These are phyloP conservation scores for Drosophila equinoxialis DNA, from an alignment of 1,140 invertebrate species.

Conservation along the genomic window DNA sequence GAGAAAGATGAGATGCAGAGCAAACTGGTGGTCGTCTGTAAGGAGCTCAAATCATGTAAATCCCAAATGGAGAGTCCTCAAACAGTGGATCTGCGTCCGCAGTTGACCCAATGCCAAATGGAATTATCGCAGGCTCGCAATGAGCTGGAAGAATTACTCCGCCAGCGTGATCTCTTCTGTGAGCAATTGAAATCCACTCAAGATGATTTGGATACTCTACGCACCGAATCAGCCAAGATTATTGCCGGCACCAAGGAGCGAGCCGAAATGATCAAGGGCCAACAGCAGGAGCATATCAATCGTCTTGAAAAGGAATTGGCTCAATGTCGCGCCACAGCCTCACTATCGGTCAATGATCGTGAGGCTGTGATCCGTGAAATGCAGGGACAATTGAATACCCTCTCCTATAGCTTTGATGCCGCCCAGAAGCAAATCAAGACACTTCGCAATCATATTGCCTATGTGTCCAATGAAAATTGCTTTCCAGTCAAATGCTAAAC, in stretches of 20 bases:
- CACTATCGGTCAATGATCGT: constrained; percentile 86
- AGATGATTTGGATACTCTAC: constrained; percentile 87
- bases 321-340: constrained; percentile 85
- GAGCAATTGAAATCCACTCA: constrained; percentile 84
- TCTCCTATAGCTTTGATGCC: constrained; percentile 80
- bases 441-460: constrained; percentile 77
- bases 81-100: constrained; percentile 55
- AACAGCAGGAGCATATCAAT: constrained; percentile 86
- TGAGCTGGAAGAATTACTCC: constrained; percentile 64
- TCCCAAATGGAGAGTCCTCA: constrained; percentile 43
- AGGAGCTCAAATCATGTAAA: constrained; percentile 72
- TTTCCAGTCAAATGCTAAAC: constrained; percentile 72
- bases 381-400: constrained; percentile 74
- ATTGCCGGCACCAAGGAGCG: constrained; percentile 87
- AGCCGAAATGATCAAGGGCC: constrained; percentile 85
- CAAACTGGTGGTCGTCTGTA: constrained; percentile 75
- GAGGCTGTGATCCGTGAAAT: constrained; percentile 85
- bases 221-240: constrained; percentile 89
- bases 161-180: constrained; percentile 75
- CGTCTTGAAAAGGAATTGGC: constrained; percentile 87
- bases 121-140: constrained; percentile 59
- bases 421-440: constrained; percentile 82
- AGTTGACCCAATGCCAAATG: constrained; percentile 71
- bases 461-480: constrained; percentile 80
- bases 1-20: constrained; percentile 77